Evolutionary conservation across 92 coral and sea anemone genomes (phyloP), one percentile per base, ranked within the genome.

Genomic region (Epizoanthus rinbou): DNA sequence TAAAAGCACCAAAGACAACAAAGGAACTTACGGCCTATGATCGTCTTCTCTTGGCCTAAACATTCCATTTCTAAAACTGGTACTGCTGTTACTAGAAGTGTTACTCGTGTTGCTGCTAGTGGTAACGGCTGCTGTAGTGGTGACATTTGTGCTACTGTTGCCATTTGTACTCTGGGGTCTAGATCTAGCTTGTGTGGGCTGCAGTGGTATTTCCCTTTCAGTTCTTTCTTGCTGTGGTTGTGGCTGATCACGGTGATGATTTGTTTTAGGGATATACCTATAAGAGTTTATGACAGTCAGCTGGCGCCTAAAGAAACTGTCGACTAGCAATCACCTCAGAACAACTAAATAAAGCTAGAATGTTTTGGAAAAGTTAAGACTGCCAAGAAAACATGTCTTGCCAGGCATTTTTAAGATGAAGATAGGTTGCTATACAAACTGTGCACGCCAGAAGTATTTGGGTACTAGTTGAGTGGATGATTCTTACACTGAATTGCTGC

Each of bases 101-200:
- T 74, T 89, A 76, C 70, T 65, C 9, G 75, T 62, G 73, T 43
- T 84, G 22, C 66, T 91, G 82, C 31, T 86, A n/a, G 67, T 83
- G 22, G 72, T 72, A 17, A 64, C 54, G 3, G 73, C 56, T 33
- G 81, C 86, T 47, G 72, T 80, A 28, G 85, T 81, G 66, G 81
- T 45, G 74, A 69, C 86, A 10, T 13, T 62, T 8, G 72, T 24
- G 6, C 64, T 37, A 45, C 45, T 57, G 85, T 35, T 37, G 87
- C 88, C 92, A 87, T 85, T 78, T 6, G 94, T 64, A 80, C 88
- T 90, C 43, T 90, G 97, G 13, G 90, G 74, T 75, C 94, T 71
- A 13, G 81, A 85, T 33, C 97, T 87, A 66, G 14, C 82, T 66
- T 82, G 92, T 57, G 69, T 82, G 45, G 64, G 69, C 8, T 84